Base-by-base conservation (phyloP, 2,797 vertebrate genomes). In the Poecilia gillii region DNA sequence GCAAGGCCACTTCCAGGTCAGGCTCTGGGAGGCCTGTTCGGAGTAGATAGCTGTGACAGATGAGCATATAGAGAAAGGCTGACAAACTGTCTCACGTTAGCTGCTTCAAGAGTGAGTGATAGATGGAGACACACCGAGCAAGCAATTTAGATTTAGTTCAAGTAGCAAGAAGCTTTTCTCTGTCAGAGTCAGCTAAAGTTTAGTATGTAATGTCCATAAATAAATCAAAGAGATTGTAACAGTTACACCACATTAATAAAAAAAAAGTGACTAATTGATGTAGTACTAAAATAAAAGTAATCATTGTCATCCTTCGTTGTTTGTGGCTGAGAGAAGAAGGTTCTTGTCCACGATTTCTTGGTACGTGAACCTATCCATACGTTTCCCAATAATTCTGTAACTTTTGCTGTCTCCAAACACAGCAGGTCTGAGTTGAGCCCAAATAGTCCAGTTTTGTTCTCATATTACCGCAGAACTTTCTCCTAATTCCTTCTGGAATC, bases 31-130 rank as follows among this genome's bases (percentile, higher is more conserved):
- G 45, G 84, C 83, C 85, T 80, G 83, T 77, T 64, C n/a, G 62
- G 87, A 90, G 86, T 75, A 85, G 90, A 92, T 92, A 91, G 82
- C 78, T 87, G 83, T 92, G 91, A 92, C 90, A 85, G 88, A 90
- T 89, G 86, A 88, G 85, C 77, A 78, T 87, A 81, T 89, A 72
- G 89, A 79, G 72, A 73, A 88, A 76, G 57, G 82, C 79, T 88
- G 91, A 92, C 88, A 91, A 81, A 47, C n/a, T 9, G 79, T 62
- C 78, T 71, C 20, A 85, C 70, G 39, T 84, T 77, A 86, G 84
- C 79, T 74, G 84, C 74, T 57, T 33, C 85, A 77, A 39, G 70
- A 79, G 84, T 59, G 49, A 28, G 43, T 93, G 89, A 93, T 91
- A 79, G 88, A 92, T 92, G 86, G 53, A 4, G 59, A 66, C 43